A percentile compares a stretch with the other conserved stretches of the same genome.
phyloP scores from a whole-genome alignment of 2,888 invertebrate genomes.

The Erebia epiphron region DNA sequence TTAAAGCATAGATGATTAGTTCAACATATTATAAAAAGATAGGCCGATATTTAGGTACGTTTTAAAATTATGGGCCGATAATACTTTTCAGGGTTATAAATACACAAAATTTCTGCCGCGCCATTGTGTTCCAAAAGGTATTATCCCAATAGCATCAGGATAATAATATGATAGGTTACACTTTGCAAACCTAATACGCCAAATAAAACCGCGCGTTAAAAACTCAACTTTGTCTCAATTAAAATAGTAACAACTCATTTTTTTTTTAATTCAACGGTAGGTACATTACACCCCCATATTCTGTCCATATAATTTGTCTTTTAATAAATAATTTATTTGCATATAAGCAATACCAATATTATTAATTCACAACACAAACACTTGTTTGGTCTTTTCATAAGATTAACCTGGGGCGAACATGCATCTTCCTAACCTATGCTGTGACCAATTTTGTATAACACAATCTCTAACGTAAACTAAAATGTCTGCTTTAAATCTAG shows the following conservation, averaged over 20 bases:
- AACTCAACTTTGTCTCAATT: too few relatives aligned
- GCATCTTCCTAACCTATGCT: not conserved
- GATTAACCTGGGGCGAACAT: not conserved
- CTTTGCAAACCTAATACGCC: too few relatives aligned
- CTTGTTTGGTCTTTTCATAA: conserved; percentile 23
- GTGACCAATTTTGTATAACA: too few relatives aligned
- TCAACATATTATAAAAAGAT: not conserved
- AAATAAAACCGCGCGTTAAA: too few relatives aligned
- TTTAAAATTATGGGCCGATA: not conserved
- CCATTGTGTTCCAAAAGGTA: too few relatives aligned
- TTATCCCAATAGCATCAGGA: too few relatives aligned
- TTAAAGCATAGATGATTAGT: not conserved
- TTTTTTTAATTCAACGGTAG: too few relatives aligned
- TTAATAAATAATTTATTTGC: conserved; percentile 12
- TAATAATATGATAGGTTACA: too few relatives aligned
- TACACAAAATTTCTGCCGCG: too few relatives aligned
- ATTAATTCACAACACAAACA: conserved; percentile 14
- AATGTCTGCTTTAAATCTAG: too few relatives aligned
- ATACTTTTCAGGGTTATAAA: not conserved
- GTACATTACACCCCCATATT: not conserved
- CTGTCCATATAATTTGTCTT: conserved; percentile 1
- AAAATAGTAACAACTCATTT: too few relatives aligned
- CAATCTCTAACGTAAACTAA: too few relatives aligned
- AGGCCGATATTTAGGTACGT: not conserved
- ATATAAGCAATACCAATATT: conserved; percentile 8